Evolutionary conservation across 2,888 invertebrate species (phyloP).

Genomic region (Stenodera caucasica): DNA sequence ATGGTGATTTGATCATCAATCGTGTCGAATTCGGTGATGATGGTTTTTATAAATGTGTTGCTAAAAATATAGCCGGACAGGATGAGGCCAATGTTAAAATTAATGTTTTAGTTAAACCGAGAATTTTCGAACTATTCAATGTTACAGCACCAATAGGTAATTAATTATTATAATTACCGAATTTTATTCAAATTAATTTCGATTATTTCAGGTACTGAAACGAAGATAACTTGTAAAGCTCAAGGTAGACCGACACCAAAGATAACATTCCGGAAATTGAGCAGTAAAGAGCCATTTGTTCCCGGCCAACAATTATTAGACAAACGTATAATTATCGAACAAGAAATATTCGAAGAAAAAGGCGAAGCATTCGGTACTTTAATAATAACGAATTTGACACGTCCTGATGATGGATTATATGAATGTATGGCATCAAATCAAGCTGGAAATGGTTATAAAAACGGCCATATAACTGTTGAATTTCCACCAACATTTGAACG

Average conservation of each 20-base stretch:
- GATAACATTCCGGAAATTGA: slow-evolving; percentile 78
- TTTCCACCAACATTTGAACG: slow-evolving; percentile 80
- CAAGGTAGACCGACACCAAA: slow-evolving; percentile 79
- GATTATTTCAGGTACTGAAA: slow-evolving; percentile 52
- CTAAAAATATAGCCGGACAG: slow-evolving; percentile 76
- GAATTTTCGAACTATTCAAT: slow-evolving; percentile 76
- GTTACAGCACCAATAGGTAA: slow-evolving; percentile 65
- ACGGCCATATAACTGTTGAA: slow-evolving; percentile 81
- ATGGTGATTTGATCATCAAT: slow-evolving; percentile 73
- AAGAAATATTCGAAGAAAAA: slow-evolving; percentile 60
- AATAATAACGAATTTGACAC: slow-evolving; percentile 65
- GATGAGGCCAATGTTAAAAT: slow-evolving; percentile 70
- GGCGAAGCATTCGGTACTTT: slow-evolving; percentile 68
- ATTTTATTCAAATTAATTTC: no score
- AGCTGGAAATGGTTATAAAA: slow-evolving; percentile 72
- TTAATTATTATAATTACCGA: slow-evolving; percentile 35
- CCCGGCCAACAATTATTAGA: slow-evolving; percentile 67
- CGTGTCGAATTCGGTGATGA: slow-evolving; percentile 77
- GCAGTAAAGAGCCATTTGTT: slow-evolving; percentile 62
- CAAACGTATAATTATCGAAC: slow-evolving; percentile 65
- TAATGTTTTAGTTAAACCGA: slow-evolving; percentile 74
- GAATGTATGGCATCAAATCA: slow-evolving; percentile 82
- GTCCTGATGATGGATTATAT: slow-evolving; percentile 85
- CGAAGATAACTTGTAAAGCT: slow-evolving; percentile 74
- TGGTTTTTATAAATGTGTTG: slow-evolving; percentile 79